Conservation (phyloP, 1,140 invertebrate genomes). For the Acromyrmex echinatior region DNA sequence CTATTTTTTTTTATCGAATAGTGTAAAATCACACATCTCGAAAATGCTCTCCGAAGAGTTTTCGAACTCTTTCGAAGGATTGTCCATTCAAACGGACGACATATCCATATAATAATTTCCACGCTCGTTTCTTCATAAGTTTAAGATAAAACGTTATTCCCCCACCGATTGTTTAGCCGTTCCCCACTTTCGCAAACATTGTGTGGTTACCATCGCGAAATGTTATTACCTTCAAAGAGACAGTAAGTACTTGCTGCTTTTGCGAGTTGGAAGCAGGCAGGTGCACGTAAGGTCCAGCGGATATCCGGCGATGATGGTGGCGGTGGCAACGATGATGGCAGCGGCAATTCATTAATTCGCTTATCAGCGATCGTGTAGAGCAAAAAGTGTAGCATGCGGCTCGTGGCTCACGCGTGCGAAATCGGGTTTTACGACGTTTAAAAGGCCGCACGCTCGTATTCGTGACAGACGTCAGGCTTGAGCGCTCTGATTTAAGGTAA, state of each 20-base stretch:
- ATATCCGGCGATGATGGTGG: background rate
- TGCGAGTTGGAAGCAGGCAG: slow-evolving; percentile 24
- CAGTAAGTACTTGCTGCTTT: slow-evolving; percentile 46
- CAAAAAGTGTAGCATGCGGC: slow-evolving; percentile 25
- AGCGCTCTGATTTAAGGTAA: slow-evolving; percentile 37
- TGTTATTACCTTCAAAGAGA: slow-evolving; percentile 67
- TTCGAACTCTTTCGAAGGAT: no score
- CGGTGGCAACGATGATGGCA: background rate
- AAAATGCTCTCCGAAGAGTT: background rate
- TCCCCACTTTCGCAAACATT: slow-evolving; percentile 31
- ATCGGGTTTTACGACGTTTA: background rate
- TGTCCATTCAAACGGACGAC: background rate
- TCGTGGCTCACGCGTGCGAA: background rate
- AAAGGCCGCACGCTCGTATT: slow-evolving; percentile 8
- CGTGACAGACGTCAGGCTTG: slow-evolving; percentile 5
- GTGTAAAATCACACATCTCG: background rate
- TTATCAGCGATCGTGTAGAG: slow-evolving; percentile 15
- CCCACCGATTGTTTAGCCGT: slow-evolving; percentile 18
- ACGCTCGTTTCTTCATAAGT: background rate
- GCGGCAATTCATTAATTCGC: slow-evolving; percentile 33
- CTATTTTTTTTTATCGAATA: no score
- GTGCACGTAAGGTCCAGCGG: background rate
- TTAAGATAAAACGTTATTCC: background rate
- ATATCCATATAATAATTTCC: background rate
- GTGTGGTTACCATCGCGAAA: background rate